phyloP scores from a whole-genome alignment of 2,797 vertebrate genomes.

The Fringilla coelebs region DNA sequence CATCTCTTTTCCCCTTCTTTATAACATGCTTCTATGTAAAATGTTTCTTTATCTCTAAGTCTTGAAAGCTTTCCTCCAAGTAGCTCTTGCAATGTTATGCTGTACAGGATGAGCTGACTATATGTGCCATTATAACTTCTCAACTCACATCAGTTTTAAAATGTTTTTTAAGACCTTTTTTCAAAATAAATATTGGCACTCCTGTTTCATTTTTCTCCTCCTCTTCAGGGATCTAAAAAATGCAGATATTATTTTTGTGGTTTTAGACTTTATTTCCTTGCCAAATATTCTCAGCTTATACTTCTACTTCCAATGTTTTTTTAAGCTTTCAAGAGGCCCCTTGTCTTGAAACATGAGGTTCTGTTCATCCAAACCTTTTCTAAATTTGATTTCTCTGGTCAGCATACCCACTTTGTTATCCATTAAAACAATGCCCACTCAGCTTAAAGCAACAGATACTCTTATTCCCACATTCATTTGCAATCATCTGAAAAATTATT shows the following conservation, averaged over 20 bases:
- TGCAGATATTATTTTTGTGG: conserved; percentile 68
- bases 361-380: conserved; percentile 12
- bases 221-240: conserved; percentile 59
- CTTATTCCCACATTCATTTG: conserved; percentile 14
- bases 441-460: background rate
- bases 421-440: conserved; percentile 22
- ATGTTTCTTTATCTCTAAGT: background rate
- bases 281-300: conserved; percentile 49
- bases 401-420: background rate
- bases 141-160: background rate
- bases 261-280: conserved; percentile 36
- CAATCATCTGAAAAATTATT: conserved; percentile 11
- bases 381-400: conserved; percentile 35
- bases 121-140: background rate
- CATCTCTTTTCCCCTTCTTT: background rate
- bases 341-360: conserved; percentile 50
- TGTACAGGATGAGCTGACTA: background rate
- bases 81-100: background rate
- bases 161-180: background rate
- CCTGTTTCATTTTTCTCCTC: conserved; percentile 40
- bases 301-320: conserved; percentile 47
- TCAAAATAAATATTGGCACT: conserved; percentile 44
- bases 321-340: conserved; percentile 56
- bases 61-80: background rate
- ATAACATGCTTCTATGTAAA: background rate